Evolutionary conservation across 2,797 vertebrate genomes (phyloP).

Genomic region (Macroramphosus scolopax): DNA sequence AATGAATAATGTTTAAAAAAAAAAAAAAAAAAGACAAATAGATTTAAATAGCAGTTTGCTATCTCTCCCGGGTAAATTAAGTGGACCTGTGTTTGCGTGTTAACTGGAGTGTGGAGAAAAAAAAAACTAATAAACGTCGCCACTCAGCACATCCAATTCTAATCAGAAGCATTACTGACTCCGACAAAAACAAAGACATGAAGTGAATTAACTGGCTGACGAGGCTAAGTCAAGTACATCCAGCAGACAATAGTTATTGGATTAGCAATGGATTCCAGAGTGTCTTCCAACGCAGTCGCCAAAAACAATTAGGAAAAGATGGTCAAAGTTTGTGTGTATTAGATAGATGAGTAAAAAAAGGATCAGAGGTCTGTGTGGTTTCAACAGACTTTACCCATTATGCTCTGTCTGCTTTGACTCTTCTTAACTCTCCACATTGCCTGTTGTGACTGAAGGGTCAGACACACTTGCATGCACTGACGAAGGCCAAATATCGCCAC

Average conservation of each 20-base stretch:
- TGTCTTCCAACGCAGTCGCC: slow-evolving; percentile 52
- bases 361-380: slow-evolving; percentile 67
- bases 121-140: slow-evolving; percentile 29
- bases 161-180: slow-evolving; percentile 57
- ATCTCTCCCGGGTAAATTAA: slow-evolving; percentile 5
- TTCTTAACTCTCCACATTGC: slow-evolving; percentile 40
- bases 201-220: slow-evolving; percentile 52
- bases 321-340: slow-evolving; percentile 62
- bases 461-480: slow-evolving; percentile 43
- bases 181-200: slow-evolving; percentile 34
- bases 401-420: slow-evolving; percentile 42
- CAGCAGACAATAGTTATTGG: slow-evolving; percentile 65
- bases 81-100: slow-evolving; percentile 11
- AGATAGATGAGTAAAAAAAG: slow-evolving; percentile 46
- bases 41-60: slow-evolving; percentile 2
- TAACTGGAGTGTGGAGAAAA: slow-evolving; percentile 13
- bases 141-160: slow-evolving; percentile 34
- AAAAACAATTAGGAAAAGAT: too few relatives aligned
- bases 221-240: slow-evolving; percentile 58
- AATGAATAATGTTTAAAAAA: too few relatives aligned
- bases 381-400: slow-evolving; percentile 60
- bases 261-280: slow-evolving; percentile 60
- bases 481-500: slow-evolving; percentile 43
- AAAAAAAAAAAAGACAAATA: not conserved
- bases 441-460: slow-evolving; percentile 49